phyloP scores from a whole-genome alignment of 2,888 invertebrate genomes.

The Dolomedes plantarius region DNA sequence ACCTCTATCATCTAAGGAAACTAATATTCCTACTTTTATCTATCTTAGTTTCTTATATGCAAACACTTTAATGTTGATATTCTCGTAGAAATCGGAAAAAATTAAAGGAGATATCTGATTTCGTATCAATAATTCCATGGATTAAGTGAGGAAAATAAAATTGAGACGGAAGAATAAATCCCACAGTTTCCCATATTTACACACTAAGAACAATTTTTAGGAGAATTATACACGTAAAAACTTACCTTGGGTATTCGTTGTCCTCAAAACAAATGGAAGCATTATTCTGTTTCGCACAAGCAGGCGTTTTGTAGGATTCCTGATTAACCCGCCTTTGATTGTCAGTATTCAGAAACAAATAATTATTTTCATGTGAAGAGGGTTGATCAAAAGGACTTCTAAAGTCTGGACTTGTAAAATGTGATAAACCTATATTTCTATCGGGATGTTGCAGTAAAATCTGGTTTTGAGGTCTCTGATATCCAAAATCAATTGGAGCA shows the following conservation, averaged over 20 bases:
- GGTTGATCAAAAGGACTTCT: conserved; percentile 27
- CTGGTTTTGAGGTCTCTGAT: not conserved
- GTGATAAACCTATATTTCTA: conserved; percentile 7
- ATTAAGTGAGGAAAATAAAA: no score
- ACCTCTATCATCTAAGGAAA: no score
- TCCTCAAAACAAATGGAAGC: conserved; percentile 59
- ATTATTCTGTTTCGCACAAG: conserved; percentile 52
- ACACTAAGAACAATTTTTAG: no score
- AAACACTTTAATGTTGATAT: no score
- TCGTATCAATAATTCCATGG: no score
- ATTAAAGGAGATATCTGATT: no score
- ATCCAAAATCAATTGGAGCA: not conserved
- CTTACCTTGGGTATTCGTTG: conserved; percentile 56
- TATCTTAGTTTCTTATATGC: no score
- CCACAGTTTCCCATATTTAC: no score
- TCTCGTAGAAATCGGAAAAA: no score
- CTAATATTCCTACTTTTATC: no score
- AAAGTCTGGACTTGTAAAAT: not conserved
- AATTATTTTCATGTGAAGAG: conserved; percentile 21
- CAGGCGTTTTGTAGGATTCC: conserved; percentile 14
- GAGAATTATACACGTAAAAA: no score
- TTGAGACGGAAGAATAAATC: no score
- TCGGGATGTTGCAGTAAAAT: conserved; percentile 9
- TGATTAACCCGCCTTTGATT: not conserved
- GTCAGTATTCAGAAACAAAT: conserved; percentile 6